phyloP scores from a whole-genome alignment of 2,113 vertebrate species.

The Percopsis transmontana region DNA sequence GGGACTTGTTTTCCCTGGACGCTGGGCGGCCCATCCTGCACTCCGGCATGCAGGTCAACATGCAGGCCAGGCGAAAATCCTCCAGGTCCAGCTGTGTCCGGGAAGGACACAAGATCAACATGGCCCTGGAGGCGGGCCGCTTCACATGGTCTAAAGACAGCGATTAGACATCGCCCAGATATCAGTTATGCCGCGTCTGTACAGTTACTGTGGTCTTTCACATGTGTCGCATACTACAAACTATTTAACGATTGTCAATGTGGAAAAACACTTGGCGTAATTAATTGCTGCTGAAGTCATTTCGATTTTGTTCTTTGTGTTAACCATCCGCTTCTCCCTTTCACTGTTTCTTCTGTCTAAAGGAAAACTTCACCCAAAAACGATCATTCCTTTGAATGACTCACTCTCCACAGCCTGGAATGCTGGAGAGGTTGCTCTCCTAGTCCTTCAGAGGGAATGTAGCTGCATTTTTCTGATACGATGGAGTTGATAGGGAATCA shows the following conservation, averaged over 20 bases:
- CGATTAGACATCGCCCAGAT: slow-evolving; percentile 58
- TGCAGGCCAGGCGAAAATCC: slow-evolving; percentile 92
- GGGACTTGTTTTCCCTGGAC: slow-evolving; percentile 89
- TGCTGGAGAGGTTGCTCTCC: no score
- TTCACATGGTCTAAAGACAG: slow-evolving; percentile 86
- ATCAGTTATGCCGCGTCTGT: slow-evolving; percentile 18
- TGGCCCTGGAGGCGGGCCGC: slow-evolving; percentile 84
- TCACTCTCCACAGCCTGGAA: no score
- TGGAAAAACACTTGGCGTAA: slow-evolving; percentile 25
- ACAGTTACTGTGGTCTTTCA: slow-evolving; percentile 26
- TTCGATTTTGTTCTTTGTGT: slow-evolving; percentile 7
- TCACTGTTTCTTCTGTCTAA: slow-evolving; percentile 8
- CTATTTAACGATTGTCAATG: slow-evolving; percentile 9
- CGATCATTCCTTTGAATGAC: slow-evolving; percentile 10
- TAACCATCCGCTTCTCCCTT: slow-evolving; percentile 8
- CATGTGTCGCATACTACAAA: slow-evolving; percentile 1
- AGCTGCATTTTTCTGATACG: no score
- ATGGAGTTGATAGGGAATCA: no score
- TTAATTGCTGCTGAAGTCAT: slow-evolving; percentile 14
- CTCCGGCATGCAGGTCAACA: slow-evolving; percentile 91
- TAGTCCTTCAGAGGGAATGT: no score
- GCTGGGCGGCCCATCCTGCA: slow-evolving; percentile 85
- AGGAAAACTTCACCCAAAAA: no score
- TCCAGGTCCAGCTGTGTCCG: slow-evolving; percentile 89
- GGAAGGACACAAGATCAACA: slow-evolving; percentile 90